These are phyloP conservation scores for Tamias sibiricus DNA, from an alignment of 2,113 vertebrate genomes.

Conservation along the genomic window DNA sequence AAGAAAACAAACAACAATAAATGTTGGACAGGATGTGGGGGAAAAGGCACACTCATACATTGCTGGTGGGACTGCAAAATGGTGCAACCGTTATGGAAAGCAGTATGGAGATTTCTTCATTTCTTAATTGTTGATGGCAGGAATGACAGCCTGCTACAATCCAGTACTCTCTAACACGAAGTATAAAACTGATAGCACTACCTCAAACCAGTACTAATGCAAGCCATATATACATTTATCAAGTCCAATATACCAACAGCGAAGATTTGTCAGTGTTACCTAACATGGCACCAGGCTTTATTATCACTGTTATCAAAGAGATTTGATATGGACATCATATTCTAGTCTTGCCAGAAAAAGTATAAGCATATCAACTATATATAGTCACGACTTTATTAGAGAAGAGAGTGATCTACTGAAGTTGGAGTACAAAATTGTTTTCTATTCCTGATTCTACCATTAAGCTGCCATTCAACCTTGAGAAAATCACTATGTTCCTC, in stretches of 20 bases:
- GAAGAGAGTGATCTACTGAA: neutral
- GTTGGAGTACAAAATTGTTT: neutral
- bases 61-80: no score
- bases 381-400: neutral
- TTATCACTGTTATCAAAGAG: neutral
- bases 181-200: neutral
- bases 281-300: neutral
- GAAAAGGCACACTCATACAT: no score
- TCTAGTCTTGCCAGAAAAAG: neutral
- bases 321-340: neutral
- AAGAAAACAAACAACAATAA: no score
- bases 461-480: constrained; percentile 25
- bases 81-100: no score
- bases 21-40: no score
- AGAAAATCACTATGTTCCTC: constrained; percentile 2
- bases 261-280: neutral
- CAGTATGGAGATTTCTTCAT: no score
- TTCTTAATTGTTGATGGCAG: neutral
- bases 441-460: constrained; percentile 15
- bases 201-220: neutral
- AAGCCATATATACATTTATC: neutral
- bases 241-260: neutral
- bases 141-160: neutral
- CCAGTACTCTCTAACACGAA: neutral
- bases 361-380: neutral